A percentile compares a stretch with the other conserved stretches of the same genome.
phyloP scores from a whole-genome alignment of 2,797 vertebrate genomes.

The Gallinago solitaria region DNA sequence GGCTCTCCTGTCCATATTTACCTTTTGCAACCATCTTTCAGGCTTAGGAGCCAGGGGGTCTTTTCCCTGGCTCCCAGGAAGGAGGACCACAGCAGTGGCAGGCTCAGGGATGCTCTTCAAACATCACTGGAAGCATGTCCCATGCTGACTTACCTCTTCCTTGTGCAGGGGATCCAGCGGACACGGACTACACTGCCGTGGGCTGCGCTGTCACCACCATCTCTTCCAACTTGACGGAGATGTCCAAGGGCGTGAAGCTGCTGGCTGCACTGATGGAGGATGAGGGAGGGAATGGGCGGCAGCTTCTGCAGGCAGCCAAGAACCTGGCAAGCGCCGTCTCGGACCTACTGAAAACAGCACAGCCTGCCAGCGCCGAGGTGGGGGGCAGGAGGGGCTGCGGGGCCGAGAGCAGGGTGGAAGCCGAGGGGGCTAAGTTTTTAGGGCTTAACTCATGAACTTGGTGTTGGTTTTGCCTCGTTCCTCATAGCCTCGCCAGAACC shows the following conservation, averaged over 20 bases:
- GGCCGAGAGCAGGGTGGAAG: neutral
- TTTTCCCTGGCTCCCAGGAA: neutral
- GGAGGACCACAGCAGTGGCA: neutral
- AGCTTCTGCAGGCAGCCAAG: constrained; percentile 93
- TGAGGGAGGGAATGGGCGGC: constrained; percentile 90
- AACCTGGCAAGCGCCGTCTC: constrained; percentile 93
- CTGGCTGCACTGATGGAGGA: constrained; percentile 96
- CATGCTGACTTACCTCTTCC: neutral
- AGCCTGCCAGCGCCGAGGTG: constrained; percentile 93
- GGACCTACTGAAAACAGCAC: constrained; percentile 92
- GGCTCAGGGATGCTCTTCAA: neutral
- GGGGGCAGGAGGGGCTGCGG: neutral
- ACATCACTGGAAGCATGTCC: neutral
- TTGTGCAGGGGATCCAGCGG: constrained; percentile 89
- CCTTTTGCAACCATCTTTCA: rapidly evolving
- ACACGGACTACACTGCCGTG: constrained; percentile 96
- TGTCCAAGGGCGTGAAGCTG: constrained; percentile 96
- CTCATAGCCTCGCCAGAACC: constrained; percentile 91
- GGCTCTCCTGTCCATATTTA: neutral
- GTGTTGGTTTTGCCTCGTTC: neutral
- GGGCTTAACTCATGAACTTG: rapidly evolving
- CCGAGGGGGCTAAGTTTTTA: neutral
- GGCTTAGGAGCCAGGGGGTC: neutral
- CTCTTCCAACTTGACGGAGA: constrained; percentile 98
- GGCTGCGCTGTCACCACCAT: constrained; percentile 97